Conservation (phyloP, 2,888 invertebrate genomes). For the Ceriagrion tenellum region DNA sequence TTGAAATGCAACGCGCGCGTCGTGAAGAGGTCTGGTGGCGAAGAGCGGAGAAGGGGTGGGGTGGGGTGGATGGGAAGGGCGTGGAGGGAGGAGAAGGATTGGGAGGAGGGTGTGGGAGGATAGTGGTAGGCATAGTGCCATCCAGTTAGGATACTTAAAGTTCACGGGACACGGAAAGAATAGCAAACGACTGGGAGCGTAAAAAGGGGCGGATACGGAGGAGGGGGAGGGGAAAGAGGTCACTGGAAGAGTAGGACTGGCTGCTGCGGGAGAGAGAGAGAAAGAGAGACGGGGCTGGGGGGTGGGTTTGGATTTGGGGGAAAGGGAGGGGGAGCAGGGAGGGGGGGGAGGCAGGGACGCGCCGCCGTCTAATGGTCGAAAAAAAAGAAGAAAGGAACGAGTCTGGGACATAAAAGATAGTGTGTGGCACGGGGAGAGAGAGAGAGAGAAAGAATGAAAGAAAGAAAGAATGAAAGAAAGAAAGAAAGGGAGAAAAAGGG, state of each 20-base stretch:
- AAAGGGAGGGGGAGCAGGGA: neutral
- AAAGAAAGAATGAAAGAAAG: too few relatives aligned
- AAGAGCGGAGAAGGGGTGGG: neutral
- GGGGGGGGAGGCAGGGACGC: neutral
- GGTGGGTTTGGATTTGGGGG: neutral
- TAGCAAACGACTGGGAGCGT: neutral
- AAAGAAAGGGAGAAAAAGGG: neutral
- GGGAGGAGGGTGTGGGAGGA: too few relatives aligned
- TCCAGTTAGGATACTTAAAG: constrained; percentile 39
- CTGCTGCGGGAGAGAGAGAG: neutral
- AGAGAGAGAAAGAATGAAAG: neutral
- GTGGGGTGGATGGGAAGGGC: neutral
- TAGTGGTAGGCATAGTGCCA: constrained; percentile 5
- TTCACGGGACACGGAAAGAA: neutral
- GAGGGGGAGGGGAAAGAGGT: neutral
- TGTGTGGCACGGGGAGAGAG: neutral
- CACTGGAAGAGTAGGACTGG: neutral
- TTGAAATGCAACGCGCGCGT: neutral
- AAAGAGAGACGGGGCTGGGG: neutral
- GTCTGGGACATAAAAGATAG: neutral
- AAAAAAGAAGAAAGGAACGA: neutral
- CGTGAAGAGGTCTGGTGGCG: neutral
- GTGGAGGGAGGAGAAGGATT: neutral
- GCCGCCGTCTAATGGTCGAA: constrained; percentile 22
- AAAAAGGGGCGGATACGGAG: neutral